Conservation (phyloP, 2,113 vertebrate species). For the Lagopus muta region DNA sequence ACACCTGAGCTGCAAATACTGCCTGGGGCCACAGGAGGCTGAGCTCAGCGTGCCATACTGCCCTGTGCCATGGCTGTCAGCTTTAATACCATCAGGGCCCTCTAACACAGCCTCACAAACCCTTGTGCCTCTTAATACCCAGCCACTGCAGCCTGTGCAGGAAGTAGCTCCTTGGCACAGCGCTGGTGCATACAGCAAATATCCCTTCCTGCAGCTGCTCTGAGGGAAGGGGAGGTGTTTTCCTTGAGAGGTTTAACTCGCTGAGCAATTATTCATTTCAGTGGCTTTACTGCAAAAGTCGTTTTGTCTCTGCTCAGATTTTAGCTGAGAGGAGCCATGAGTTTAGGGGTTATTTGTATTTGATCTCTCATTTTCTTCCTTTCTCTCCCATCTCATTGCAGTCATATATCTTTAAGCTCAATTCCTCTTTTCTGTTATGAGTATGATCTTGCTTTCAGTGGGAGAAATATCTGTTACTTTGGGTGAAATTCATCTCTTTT, state of each 20-base stretch:
- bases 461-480: background rate
- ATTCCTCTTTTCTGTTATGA: background rate
- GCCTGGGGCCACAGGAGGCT: background rate
- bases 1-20: too few relatives aligned
- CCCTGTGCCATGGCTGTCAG: background rate
- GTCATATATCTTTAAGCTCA: background rate
- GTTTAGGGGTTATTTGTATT: background rate
- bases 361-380: conserved; percentile 3
- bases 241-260: background rate
- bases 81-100: background rate
- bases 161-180: background rate
- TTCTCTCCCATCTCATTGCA: background rate
- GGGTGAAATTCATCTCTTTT: background rate
- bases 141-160: background rate
- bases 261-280: background rate
- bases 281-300: background rate
- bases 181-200: background rate
- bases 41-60: background rate
- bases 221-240: background rate
- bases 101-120: too few relatives aligned
- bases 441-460: background rate
- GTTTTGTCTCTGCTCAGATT: background rate
- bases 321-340: background rate
- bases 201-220: background rate
- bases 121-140: background rate